These are phyloP conservation scores for Myzus persicae DNA, from an alignment of 1,140 invertebrate genomes.

Conservation along the genomic window DNA sequence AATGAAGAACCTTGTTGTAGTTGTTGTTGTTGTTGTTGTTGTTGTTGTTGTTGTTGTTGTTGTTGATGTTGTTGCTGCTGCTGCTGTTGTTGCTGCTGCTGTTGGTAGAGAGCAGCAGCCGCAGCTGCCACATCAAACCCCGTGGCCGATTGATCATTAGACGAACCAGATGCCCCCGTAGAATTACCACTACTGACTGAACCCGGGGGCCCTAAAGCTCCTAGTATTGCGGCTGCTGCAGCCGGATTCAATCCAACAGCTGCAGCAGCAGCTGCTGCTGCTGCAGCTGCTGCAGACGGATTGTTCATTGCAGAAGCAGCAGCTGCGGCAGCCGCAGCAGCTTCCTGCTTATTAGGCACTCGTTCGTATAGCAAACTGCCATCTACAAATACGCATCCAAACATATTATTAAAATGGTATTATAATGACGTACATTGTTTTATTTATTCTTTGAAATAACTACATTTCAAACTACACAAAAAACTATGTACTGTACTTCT, in stretches of 20 bases:
- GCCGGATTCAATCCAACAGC: slow-evolving; percentile 64
- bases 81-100: background rate
- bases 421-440: background rate
- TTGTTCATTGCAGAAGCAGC: slow-evolving; percentile 70
- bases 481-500: background rate
- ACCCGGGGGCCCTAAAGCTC: background rate
- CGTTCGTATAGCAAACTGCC: slow-evolving; percentile 85
- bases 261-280: slow-evolving; percentile 65
- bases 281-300: slow-evolving; percentile 63
- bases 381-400: slow-evolving; percentile 67
- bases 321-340: slow-evolving; percentile 72
- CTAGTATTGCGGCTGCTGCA: slow-evolving; percentile 67
- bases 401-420: background rate
- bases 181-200: background rate
- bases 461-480: background rate
- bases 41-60: background rate
- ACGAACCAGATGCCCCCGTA: background rate
- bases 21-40: background rate
- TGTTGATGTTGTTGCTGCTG: too few relatives aligned
- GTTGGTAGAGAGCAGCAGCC: background rate
- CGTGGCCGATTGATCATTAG: background rate
- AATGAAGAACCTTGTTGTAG: background rate
- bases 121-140: slow-evolving; percentile 22
- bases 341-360: slow-evolving; percentile 75
- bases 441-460: background rate